Evolutionary conservation across 2,888 invertebrate species (phyloP).

Genomic region (Petrolisthes manimaculis): DNA sequence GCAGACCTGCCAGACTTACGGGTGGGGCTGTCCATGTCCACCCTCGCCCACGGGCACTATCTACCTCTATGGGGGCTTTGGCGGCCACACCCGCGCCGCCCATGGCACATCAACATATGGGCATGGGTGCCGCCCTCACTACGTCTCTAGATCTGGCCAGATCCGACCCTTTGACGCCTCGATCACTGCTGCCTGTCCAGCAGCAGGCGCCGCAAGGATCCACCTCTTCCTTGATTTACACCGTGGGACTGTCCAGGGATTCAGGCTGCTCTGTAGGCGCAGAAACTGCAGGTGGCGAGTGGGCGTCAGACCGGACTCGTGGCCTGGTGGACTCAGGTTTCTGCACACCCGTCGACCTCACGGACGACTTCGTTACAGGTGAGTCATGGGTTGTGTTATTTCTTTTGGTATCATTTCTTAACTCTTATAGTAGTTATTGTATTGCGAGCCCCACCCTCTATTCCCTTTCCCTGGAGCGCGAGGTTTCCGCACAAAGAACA

Average conservation of each 20-base stretch:
- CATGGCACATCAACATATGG: constrained; percentile 58
- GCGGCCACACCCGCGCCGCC: constrained; percentile 57
- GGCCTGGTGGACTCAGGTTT: constrained; percentile 63
- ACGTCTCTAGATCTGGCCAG: constrained; percentile 54
- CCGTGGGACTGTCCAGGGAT: constrained; percentile 60
- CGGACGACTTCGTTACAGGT: constrained; percentile 61
- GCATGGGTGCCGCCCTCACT: constrained; percentile 58
- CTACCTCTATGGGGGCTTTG: constrained; percentile 63
- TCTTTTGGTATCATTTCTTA: not conserved
- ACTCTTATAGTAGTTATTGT: not conserved
- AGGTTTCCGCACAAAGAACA: constrained; percentile 1
- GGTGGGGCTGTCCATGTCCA: constrained; percentile 56
- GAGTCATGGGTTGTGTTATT: constrained; percentile 25
- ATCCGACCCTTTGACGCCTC: constrained; percentile 47
- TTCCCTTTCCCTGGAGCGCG: constrained; percentile 7
- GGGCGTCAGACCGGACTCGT: constrained; percentile 55
- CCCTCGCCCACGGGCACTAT: constrained; percentile 60
- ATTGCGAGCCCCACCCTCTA: not conserved
- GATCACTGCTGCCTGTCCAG: constrained; percentile 51
- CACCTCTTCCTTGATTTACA: constrained; percentile 49
- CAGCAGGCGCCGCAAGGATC: constrained; percentile 39
- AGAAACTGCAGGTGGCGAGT: constrained; percentile 57
- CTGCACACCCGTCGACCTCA: constrained; percentile 62
- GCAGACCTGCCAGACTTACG: constrained; percentile 47
- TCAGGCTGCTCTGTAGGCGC: constrained; percentile 61